Percentiles rank a stretch among this genome's conserved stretches.
phyloP scores from a whole-genome alignment of 2,888 invertebrate species.

The Enoplolaimus lenunculus region DNA sequence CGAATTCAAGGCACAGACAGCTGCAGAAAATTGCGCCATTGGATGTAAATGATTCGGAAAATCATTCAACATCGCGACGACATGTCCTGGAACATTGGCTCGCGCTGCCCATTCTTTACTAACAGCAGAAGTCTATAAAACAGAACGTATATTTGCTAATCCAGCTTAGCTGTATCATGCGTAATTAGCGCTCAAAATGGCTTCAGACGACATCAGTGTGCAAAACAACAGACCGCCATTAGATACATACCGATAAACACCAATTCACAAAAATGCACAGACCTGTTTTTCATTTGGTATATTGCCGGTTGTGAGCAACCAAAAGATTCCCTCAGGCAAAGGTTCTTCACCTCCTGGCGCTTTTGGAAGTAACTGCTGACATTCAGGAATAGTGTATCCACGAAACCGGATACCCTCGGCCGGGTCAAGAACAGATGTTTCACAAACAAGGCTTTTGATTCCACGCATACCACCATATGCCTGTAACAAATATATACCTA shows the following conservation, averaged over 20 bases:
- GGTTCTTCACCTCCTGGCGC: constrained; percentile 65
- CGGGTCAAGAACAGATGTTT: constrained; percentile 81
- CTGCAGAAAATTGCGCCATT: constrained; percentile 83
- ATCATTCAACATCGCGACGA: constrained; percentile 80
- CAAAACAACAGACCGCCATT: too few species aligned
- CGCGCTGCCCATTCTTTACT: constrained; percentile 70
- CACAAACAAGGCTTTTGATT: constrained; percentile 82
- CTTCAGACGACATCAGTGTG: too few species aligned
- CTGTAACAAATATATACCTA: constrained; percentile 40
- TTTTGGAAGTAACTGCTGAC: constrained; percentile 70
- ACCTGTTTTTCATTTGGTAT: constrained; percentile 67
- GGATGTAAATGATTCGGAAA: constrained; percentile 77
- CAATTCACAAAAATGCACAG: too few species aligned
- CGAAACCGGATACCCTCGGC: constrained; percentile 91
- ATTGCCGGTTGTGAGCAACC: constrained; percentile 76
- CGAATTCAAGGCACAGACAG: constrained; percentile 74
- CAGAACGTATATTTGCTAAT: neutral
- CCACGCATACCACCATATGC: constrained; percentile 85
- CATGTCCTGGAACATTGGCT: constrained; percentile 76
- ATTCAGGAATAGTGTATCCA: constrained; percentile 79
- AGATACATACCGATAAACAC: too few species aligned
- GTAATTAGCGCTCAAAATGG: too few species aligned
- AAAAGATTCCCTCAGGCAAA: constrained; percentile 82
- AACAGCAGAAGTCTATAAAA: constrained; percentile 46
- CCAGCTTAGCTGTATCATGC: neutral